These are phyloP conservation scores for Rana temporaria DNA, from an alignment of 2,113 vertebrate species.

Conservation along the genomic window DNA sequence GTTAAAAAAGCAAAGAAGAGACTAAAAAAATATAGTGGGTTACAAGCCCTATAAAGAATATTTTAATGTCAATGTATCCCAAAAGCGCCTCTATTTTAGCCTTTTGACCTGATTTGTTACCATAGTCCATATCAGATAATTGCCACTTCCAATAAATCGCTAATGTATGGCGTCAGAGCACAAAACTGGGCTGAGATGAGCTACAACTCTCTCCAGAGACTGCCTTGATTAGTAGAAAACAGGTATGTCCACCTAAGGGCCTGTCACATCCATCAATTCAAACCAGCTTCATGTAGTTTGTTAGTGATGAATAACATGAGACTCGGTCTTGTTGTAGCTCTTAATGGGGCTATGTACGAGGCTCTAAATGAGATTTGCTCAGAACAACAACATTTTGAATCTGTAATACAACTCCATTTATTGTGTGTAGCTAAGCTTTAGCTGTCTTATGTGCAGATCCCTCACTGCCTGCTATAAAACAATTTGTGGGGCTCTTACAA, in stretches of 20 bases:
- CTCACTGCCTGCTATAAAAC: slow-evolving; percentile 1
- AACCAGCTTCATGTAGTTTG: neutral
- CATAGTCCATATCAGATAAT: slow-evolving; percentile 4
- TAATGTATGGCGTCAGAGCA: neutral
- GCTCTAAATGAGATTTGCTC: slow-evolving; percentile 3
- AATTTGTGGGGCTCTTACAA: slow-evolving; percentile 9
- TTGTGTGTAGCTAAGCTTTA: slow-evolving; percentile 28
- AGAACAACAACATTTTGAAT: slow-evolving; percentile 8
- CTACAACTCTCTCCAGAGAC: neutral
- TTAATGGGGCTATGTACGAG: neutral
- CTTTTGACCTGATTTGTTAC: neutral
- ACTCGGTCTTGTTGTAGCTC: neutral
- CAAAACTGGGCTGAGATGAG: neutral
- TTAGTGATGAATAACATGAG: neutral
- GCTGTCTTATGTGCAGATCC: neutral
- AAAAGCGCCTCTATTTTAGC: neutral
- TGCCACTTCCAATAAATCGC: slow-evolving; percentile 1
- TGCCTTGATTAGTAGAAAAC: neutral
- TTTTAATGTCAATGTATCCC: too few species aligned
- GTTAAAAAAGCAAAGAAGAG: too few species aligned
- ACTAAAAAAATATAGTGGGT: too few species aligned
- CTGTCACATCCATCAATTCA: neutral
- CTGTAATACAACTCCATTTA: slow-evolving; percentile 28
- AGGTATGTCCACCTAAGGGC: neutral
- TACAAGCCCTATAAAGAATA: too few species aligned